Percentiles rank a stretch among this genome's conserved stretches.
Evolutionary conservation across 1,140 invertebrate species (phyloP).

Genomic region (Drosophila tsacasi): DNA sequence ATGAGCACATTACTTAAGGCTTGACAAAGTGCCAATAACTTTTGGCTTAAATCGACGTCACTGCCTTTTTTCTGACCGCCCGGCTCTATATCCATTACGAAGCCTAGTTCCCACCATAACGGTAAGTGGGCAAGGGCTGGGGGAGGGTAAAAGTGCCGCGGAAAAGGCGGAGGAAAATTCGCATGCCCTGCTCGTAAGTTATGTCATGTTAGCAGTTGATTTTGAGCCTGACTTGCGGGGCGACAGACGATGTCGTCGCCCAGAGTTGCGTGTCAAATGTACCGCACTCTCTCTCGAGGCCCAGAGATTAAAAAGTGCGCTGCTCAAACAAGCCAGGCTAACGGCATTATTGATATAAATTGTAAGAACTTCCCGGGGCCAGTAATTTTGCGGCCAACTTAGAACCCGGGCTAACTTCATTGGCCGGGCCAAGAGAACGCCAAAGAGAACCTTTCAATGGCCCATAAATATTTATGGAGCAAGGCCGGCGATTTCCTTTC

Average conservation of each 20-base stretch:
- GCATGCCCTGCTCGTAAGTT: conserved; percentile 74
- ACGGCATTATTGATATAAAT: conserved; percentile 79
- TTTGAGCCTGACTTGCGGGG: conserved; percentile 51
- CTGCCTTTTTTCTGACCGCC: conserved; percentile 33
- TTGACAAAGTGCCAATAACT: conserved; percentile 81
- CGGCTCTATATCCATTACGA: conserved; percentile 28
- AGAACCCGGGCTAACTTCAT: conserved; percentile 46
- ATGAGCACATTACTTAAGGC: conserved; percentile 28
- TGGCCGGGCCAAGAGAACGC: conserved; percentile 24
- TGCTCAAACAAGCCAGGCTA: conserved; percentile 47
- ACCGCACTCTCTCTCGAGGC: conserved; percentile 44
- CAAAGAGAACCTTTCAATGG: conserved; percentile 54
- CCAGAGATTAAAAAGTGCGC: conserved; percentile 65
- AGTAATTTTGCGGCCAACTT: conserved; percentile 30
- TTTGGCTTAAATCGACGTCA: conserved; percentile 53
- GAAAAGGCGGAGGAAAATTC: conserved; percentile 47
- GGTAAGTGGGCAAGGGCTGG: conserved; percentile 23
- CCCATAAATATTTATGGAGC: conserved; percentile 74
- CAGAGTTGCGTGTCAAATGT: conserved; percentile 72
- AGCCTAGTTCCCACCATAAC: conserved; percentile 61
- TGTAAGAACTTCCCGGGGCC: conserved; percentile 50
- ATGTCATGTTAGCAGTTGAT: conserved; percentile 84
- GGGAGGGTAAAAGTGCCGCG: conserved; percentile 19
- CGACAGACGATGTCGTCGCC: conserved; percentile 56
- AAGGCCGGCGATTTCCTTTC: conserved; percentile 20